These are phyloP conservation scores for Muschampia plurimacula DNA, from an alignment of 2,888 invertebrate species.

Conservation along the genomic window DNA sequence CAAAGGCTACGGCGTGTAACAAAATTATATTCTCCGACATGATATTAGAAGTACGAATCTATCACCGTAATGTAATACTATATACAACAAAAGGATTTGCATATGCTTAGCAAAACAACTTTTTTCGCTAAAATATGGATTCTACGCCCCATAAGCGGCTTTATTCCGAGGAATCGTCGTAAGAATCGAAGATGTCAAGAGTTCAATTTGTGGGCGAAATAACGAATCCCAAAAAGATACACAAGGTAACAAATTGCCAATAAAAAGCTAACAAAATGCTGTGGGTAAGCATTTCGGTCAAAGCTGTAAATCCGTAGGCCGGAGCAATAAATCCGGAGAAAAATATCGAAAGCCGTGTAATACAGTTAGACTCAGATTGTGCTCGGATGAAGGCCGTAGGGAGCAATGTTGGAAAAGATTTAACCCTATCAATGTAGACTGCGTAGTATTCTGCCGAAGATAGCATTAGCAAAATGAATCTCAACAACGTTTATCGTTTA, in stretches of 20 bases:
- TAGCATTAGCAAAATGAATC: slow-evolving; percentile 1
- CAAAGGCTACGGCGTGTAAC: too few relatives aligned
- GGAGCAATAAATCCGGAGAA: slow-evolving; percentile 72
- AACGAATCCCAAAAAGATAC: slow-evolving; percentile 75
- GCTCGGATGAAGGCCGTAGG: slow-evolving; percentile 36
- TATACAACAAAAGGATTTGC: background rate
- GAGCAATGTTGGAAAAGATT: slow-evolving; percentile 26
- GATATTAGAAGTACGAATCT: too few relatives aligned
- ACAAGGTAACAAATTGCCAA: slow-evolving; percentile 82
- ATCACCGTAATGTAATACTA: too few relatives aligned
- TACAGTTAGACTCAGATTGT: slow-evolving; percentile 59
- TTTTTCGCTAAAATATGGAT: slow-evolving; percentile 17
- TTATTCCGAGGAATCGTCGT: slow-evolving; percentile 32
- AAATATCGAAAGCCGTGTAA: slow-evolving; percentile 78
- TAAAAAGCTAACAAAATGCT: slow-evolving; percentile 82
- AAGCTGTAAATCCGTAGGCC: slow-evolving; percentile 79
- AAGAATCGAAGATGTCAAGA: slow-evolving; percentile 53
- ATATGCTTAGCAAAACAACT: slow-evolving; percentile 2
- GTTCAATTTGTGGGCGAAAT: slow-evolving; percentile 71
- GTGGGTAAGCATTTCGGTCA: slow-evolving; percentile 80
- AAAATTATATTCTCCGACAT: too few relatives aligned
- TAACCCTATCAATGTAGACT: slow-evolving; percentile 28
- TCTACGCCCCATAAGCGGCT: slow-evolving; percentile 14
- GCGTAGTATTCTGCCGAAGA: slow-evolving; percentile 3
- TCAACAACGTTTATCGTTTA: background rate